These are phyloP conservation scores for Centropus bengalensis DNA, from an alignment of 2,113 vertebrate species.

Conservation along the genomic window DNA sequence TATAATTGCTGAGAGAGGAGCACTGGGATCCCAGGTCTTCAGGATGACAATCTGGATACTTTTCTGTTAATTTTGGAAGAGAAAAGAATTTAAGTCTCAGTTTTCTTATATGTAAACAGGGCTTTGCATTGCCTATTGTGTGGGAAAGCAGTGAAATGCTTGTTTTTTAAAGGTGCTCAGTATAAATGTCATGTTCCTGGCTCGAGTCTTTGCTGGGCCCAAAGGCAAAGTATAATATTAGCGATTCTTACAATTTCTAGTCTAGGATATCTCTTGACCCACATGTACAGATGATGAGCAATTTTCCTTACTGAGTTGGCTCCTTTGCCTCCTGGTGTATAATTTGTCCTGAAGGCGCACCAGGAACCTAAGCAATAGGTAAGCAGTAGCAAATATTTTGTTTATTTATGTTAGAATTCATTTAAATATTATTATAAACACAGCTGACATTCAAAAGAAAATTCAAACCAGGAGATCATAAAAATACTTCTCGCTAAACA, in stretches of 20 bases:
- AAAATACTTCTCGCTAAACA: background rate
- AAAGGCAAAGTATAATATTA: background rate
- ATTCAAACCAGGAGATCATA: background rate
- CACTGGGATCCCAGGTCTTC: background rate
- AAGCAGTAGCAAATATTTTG: background rate
- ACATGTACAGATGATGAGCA: background rate
- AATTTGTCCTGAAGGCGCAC: background rate
- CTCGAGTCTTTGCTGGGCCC: background rate
- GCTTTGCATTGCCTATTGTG: background rate
- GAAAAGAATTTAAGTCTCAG: background rate
- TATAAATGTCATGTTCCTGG: slow-evolving; percentile 36
- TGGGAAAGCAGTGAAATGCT: background rate
- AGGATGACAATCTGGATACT: background rate
- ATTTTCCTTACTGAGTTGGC: background rate
- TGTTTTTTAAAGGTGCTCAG: background rate
- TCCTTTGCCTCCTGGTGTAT: background rate
- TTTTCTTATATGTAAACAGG: background rate
- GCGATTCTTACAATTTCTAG: background rate
- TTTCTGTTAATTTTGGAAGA: background rate
- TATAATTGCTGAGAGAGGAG: background rate
- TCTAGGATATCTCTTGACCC: background rate
- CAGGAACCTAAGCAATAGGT: slow-evolving; percentile 4
- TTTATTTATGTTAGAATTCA: background rate
- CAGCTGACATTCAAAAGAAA: background rate
- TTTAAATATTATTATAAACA: background rate